Conservation (phyloP, 1,140 invertebrate species). For the Scylla paramamosain region DNA sequence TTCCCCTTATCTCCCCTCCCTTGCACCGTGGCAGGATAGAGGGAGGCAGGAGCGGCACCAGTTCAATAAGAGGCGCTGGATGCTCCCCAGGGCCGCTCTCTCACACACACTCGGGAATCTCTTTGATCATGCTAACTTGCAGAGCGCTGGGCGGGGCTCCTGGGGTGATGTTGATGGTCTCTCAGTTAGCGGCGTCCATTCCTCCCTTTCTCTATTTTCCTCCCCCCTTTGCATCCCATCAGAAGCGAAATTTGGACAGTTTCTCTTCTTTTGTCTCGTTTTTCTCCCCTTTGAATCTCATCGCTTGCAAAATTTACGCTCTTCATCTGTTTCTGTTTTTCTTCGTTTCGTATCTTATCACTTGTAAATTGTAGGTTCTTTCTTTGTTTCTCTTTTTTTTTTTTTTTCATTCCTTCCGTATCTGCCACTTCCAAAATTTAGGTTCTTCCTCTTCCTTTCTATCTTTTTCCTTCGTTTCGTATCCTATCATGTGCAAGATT, state of each 20-base stretch:
- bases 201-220: neutral
- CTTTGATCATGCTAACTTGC: constrained; percentile 31
- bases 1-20: neutral
- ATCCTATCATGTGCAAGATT: no score
- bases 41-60: neutral
- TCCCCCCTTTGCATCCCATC: neutral
- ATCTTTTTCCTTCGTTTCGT: no score
- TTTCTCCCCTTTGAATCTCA: neutral
- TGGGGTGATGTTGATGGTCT: constrained; percentile 24
- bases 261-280: neutral
- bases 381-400: no score
- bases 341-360: no score
- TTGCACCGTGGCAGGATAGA: neutral
- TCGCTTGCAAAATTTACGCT: no score
- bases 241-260: neutral
- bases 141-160: neutral
- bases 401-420: no score
- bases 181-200: neutral
- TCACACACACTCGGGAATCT: neutral
- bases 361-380: no score
- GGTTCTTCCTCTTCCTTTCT: no score
- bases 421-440: no score
- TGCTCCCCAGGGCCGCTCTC: neutral
- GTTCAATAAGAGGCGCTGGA: neutral
- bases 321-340: no score